These are phyloP conservation scores for Anguilla megastoma DNA, from an alignment of 2,797 vertebrate genomes.

Conservation along the genomic window DNA sequence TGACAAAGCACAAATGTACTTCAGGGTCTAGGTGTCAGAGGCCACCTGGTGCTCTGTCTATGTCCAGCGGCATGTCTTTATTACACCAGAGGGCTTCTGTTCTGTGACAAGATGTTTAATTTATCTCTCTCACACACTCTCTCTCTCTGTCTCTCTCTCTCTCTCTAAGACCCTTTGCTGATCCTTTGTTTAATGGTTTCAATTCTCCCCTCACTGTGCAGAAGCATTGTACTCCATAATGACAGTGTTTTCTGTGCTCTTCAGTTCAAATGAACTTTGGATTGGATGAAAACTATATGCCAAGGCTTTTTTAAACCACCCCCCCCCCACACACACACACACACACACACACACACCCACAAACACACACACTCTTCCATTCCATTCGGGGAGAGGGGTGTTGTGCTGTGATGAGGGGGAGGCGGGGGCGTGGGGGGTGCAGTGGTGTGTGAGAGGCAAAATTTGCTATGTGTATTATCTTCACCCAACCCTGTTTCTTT, in stretches of 20 bases:
- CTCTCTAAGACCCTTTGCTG: constrained; percentile 51
- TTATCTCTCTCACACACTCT: not conserved
- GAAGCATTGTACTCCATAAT: constrained; percentile 50
- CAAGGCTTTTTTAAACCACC: constrained; percentile 58
- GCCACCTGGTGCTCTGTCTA: constrained; percentile 41
- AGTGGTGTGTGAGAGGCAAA: constrained; percentile 16
- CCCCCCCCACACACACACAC: constrained; percentile 12
- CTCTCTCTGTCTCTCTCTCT: constrained; percentile 17
- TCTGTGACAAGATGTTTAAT: constrained; percentile 36
- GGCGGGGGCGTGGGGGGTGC: constrained; percentile 28
- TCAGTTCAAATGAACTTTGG: constrained; percentile 66
- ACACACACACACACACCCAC: too few relatives aligned
- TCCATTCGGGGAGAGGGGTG: constrained; percentile 53
- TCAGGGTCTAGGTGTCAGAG: constrained; percentile 11
- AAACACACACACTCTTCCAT: not conserved
- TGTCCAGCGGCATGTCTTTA: constrained; percentile 47
- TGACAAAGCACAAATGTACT: not conserved
- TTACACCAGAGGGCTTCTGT: constrained; percentile 45
- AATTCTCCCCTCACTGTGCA: constrained; percentile 52
- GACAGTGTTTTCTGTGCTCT: constrained; percentile 56
- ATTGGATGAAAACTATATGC: constrained; percentile 69
- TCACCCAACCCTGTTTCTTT: constrained; percentile 63
- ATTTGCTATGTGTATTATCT: constrained; percentile 58
- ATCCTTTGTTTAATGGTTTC: constrained; percentile 58
- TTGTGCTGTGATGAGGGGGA: not conserved